These are phyloP conservation scores for Eidolon helvum DNA, from an alignment of 2,113 vertebrate species.

Conservation along the genomic window DNA sequence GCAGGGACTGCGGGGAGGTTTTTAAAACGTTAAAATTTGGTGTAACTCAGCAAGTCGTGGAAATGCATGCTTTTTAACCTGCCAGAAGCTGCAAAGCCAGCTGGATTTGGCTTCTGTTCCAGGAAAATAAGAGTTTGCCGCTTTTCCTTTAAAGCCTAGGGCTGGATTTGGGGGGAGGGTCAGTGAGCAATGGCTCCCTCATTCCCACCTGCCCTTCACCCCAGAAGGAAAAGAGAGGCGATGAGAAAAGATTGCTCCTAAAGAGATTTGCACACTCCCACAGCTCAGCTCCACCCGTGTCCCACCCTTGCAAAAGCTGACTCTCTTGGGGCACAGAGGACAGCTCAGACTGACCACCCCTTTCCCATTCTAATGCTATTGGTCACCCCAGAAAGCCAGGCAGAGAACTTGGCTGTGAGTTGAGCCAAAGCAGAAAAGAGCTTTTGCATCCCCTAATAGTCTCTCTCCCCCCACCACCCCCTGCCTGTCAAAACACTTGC, in stretches of 20 bases:
- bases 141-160: not conserved
- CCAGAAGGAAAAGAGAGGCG: not conserved
- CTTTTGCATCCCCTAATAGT: not conserved
- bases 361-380: too few relatives aligned
- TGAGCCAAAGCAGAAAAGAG: not conserved
- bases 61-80: not conserved
- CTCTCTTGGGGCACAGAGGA: not conserved
- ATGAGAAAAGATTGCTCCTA: not conserved
- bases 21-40: conserved; percentile 1
- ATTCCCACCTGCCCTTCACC: not conserved
- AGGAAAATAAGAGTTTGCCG: not conserved
- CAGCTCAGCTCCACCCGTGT: not conserved
- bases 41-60: conserved; percentile 17
- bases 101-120: not conserved
- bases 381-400: not conserved
- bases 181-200: not conserved
- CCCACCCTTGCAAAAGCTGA: not conserved
- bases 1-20: not conserved
- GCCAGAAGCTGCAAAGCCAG: not conserved
- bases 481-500: not conserved
- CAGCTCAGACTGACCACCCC: not conserved
- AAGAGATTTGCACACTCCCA: not conserved
- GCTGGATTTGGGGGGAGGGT: not conserved
- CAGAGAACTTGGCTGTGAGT: not conserved
- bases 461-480: not conserved